Base-by-base conservation (phyloP, 2,113 vertebrate genomes). In the Catharus fuscescens region DNA sequence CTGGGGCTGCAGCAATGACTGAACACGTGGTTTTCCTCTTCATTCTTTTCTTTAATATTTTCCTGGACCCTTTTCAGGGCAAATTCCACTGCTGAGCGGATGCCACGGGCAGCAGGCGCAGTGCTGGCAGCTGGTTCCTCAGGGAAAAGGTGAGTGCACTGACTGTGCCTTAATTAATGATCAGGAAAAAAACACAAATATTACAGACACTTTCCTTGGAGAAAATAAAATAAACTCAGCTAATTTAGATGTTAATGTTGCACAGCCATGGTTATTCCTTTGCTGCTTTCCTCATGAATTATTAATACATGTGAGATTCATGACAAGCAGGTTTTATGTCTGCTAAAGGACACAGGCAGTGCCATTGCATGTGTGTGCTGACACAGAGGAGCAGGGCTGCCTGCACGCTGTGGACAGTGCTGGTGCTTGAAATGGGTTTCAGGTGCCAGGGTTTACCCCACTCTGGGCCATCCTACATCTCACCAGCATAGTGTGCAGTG, bases 401-500 rank as follows among this genome's bases (percentile, higher is more conserved):
- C 28, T 18, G 5, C 32, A 17, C 0, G 0, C 32, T 69, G 32
- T 4, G 11, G 15, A 25, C 21, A 21, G 25, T 24, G 38, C 14
- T 1, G 0, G 11, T 60, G 72, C 40, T 69, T 25, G 9, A 73
- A 67, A 50, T 12, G 8, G 15, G 18, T n/a, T 69, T 40, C 34
- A 42, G 8, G 67, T 76, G 29, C 48, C 64, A 34, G 31, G 25
- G 18, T 32, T 59, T 6, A 4, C 25, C 14, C 16, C 26, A 11
- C 23, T 8, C 25, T 15, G 3, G 1, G 0, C 32, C 17, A 45
- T 45, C 14, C 18, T 74, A 31, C 12, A 15, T 9, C 28, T 42
- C 3, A 0, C 25, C 50, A 20, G 20, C 38, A 16, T 18, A 1
- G 0, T 1, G 0, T 7, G 3, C 2, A 0, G 78, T 8, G 24